Conservation (phyloP, 53 echinoderm and acorn worm genomes). For the Holothuria scabra region DNA sequence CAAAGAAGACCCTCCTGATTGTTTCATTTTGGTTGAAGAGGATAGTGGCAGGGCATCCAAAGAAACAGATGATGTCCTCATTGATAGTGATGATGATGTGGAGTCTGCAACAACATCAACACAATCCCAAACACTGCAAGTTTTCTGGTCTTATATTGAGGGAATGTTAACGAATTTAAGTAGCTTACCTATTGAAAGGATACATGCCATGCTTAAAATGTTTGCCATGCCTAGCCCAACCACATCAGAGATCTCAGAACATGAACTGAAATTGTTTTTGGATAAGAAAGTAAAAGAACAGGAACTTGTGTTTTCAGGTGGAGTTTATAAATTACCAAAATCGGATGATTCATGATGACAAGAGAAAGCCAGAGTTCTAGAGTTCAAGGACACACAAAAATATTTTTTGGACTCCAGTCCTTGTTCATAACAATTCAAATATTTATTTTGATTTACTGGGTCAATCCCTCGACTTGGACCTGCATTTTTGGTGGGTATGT, state of each 20-base stretch:
- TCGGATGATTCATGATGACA: not conserved
- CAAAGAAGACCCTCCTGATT: slow-evolving; percentile 83
- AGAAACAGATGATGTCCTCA: slow-evolving; percentile 82
- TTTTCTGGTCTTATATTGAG: slow-evolving; percentile 97
- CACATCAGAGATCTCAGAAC: slow-evolving; percentile 79
- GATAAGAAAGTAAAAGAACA: slow-evolving; percentile 93
- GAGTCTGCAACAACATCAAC: slow-evolving; percentile 94
- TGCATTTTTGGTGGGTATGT: too few species aligned
- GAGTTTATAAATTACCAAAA: slow-evolving; percentile 90
- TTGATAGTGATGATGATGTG: slow-evolving; percentile 88
- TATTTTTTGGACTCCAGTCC: too few species aligned
- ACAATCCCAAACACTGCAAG: slow-evolving; percentile 86
- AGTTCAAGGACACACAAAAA: too few species aligned
- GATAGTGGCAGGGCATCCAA: slow-evolving; percentile 62
- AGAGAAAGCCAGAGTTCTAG: too few species aligned
- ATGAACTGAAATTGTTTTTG: slow-evolving; percentile 84
- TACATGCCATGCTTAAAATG: slow-evolving; percentile 96
- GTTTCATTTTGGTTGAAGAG: slow-evolving; percentile 84
- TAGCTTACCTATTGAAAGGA: slow-evolving; percentile 87
- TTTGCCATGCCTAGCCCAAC: slow-evolving; percentile 96
- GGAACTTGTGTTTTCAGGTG: slow-evolving; percentile 79
- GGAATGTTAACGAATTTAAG: slow-evolving; percentile 97
- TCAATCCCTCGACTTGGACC: too few species aligned
- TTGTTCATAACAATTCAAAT: too few species aligned
- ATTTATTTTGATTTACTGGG: too few species aligned